Evolutionary conservation across 2,888 invertebrate genomes (phyloP), one percentile per base, ranked within the genome.

Genomic region (Drosophila merina): DNA sequence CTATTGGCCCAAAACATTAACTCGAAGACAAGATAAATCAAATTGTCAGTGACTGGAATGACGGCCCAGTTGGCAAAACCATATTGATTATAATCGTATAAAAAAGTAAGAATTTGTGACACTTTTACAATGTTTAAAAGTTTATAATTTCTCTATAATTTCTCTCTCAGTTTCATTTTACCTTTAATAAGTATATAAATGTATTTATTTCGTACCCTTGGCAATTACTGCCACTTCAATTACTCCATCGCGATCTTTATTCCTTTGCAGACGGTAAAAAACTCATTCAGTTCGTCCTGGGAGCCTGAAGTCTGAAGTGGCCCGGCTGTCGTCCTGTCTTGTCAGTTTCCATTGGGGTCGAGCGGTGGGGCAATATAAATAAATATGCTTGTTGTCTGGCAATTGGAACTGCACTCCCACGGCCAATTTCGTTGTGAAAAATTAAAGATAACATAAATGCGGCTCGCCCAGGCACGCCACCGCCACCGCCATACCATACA

Each of bases 381-480:
- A 74, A 77, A 80, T 83, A 60, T 58, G 68, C 87, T 88, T 75
- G 85, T 73, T 56, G 74, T 80, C 75, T 77, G 85, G 71, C 85
- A 84, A 88, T 88, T 75, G 56, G 55, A 86, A 84, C 54, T 77
- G 76, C 87, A 88, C 87, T 88, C 85, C 63, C 68, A 83, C 73
- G 82, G 76, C 85, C 88, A 83, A 88, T 88, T 86, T 75, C 57
- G 87, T 68, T 81, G 85, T 81, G 87, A 80, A 87, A 64, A 83
- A 83, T 83, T 83, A 83, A 83, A 88, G 82, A 83, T 83, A 88
- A 88, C 82, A 83, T 81, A 83, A 83, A 88, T 88, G 88, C 70
- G 82, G 71, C 87, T 49, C 52, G 67, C 50, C 84, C 72, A 70
- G 67, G 77, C 66, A 76, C 66, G 72, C 14, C 14, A 14, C 14